Evolutionary conservation across 2,113 vertebrate species (phyloP), one percentile per base, ranked within the genome.

Genomic region (Colaptes auratus): DNA sequence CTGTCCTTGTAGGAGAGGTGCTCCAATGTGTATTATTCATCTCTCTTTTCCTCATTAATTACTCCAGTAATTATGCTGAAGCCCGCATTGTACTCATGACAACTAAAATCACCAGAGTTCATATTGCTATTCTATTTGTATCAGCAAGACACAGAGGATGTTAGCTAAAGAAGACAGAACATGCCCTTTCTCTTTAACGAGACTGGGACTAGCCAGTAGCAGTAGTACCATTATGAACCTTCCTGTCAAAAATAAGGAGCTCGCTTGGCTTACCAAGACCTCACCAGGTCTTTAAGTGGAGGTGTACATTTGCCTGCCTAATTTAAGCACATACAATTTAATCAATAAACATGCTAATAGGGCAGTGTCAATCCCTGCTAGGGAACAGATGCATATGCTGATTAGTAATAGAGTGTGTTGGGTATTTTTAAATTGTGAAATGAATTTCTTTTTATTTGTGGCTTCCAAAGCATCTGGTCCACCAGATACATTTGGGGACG

Each of bases 71-170:
- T 64, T 82, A 28, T 11, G 11, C 16, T 63, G 25, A 71, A 61
- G 42, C 7, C 20, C 9, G 19, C 27, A 3, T 33, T 55, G 6
- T 75, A 25, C 14, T 73, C 1, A 9, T 0, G 0, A 25, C 42
- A 31, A 70, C 33, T 86, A 39, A 73, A 69, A 66, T 53, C 23
- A 79, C 4, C 12, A 13, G 30, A 55, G 7, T 82, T 82, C 12
- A 30, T 46, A 5, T 78, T 81, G 24, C n/a, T 30, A 15, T 70
- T 31, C 71, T 55, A 60, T 33, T 71, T 81, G 42, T n/a, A 64
- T 30, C 2, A 3, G 24, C 71, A 46, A 91, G 78, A 35, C 74
- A 67, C 11, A 78, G 23, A 20, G 1, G 0, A n/a, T 64, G 10
- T 55, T 50, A 77, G 25, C 30, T 72, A n/a, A 90, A 46, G 17